phyloP scores from a whole-genome alignment of 2,888 invertebrate genomes.

The Chironomus riparius region DNA sequence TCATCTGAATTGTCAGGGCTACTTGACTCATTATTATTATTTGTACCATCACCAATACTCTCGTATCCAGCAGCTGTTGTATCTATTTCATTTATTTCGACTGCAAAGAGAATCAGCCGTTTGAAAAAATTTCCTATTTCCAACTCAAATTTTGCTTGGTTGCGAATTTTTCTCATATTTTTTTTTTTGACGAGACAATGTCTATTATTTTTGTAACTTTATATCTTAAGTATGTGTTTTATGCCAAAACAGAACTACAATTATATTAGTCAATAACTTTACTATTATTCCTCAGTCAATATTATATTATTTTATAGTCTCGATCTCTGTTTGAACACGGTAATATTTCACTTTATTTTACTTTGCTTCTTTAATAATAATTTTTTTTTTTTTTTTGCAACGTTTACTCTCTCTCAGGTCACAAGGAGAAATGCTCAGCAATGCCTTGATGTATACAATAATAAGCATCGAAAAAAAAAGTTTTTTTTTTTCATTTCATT shows the following conservation, averaged over 20 bases:
- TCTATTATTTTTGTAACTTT: not conserved
- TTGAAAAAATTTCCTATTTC: conserved; percentile 13
- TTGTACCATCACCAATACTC: conserved; percentile 35
- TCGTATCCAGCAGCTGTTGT: conserved; percentile 11
- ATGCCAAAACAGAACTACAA: not conserved
- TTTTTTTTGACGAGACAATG: not conserved
- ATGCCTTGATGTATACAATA: not conserved
- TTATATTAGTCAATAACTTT: too few species aligned
- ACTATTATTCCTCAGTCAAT: too few species aligned
- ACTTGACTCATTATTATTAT: conserved; percentile 44
- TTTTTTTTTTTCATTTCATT: not conserved
- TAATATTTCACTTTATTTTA: too few species aligned
- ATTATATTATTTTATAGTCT: too few species aligned
- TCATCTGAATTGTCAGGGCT: conserved; percentile 67
- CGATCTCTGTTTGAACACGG: too few species aligned
- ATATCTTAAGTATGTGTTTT: not conserved
- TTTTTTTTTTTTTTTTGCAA: not conserved
- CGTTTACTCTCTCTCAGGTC: conserved; percentile 5
- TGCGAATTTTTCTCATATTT: not conserved
- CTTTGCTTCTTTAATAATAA: not conserved
- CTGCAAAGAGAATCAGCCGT: conserved; percentile 17
- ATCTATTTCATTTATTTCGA: conserved; percentile 10
- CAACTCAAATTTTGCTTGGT: not conserved
- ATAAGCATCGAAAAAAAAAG: not conserved
- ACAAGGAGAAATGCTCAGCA: not conserved